phyloP scores from a whole-genome alignment of 35 echinoderm and acorn worm genomes.

The Stichopus chloronotus region DNA sequence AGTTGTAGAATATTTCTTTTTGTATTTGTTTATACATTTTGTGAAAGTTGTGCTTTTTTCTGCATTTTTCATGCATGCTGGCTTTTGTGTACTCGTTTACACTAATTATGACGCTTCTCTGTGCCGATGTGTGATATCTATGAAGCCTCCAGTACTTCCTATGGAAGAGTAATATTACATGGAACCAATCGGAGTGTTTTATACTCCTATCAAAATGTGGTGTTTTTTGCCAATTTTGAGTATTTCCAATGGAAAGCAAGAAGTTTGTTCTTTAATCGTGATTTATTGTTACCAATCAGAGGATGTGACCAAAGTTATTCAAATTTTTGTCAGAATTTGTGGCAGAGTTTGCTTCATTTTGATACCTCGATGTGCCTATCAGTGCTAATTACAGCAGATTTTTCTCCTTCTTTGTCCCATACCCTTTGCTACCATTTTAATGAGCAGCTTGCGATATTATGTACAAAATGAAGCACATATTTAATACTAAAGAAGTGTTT shows the following conservation, averaged over 20 bases:
- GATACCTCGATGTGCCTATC: background rate
- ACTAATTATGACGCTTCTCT: background rate
- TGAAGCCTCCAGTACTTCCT: conserved; percentile 12
- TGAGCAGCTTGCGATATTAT: background rate
- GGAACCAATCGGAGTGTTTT: conserved; percentile 12
- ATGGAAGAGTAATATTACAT: conserved; percentile 39
- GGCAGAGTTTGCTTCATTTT: background rate
- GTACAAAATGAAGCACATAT: background rate
- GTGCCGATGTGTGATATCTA: background rate
- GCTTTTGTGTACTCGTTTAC: conserved; percentile 26
- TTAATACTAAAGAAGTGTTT: background rate
- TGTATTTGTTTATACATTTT: conserved; percentile 24
- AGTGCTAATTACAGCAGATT: background rate
- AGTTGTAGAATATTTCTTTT: conserved; percentile 38
- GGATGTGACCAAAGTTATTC: background rate
- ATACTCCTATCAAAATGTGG: background rate
- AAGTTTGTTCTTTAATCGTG: conserved; percentile 1
- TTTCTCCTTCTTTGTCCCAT: background rate
- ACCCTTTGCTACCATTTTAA: background rate
- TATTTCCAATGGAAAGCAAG: conserved; percentile 46
- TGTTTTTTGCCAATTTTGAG: background rate
- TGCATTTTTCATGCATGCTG: conserved; percentile 35
- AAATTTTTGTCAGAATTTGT: background rate
- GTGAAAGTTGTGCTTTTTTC: conserved; percentile 37
- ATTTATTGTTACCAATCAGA: background rate